phyloP scores from a whole-genome alignment of 92 coral and sea anemone genomes.

The Scolanthus callimorphus region DNA sequence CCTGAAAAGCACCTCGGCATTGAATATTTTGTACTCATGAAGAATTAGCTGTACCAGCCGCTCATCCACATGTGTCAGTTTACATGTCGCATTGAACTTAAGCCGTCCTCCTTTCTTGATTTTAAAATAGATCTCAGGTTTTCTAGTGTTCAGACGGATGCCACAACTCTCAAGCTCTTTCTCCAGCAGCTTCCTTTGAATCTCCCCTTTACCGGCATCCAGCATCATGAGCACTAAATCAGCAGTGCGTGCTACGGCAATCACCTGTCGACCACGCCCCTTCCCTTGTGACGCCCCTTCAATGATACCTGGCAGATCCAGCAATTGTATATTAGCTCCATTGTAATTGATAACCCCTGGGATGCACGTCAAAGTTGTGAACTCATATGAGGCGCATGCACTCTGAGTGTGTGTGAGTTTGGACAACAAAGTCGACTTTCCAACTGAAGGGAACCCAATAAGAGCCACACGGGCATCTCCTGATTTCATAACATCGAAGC shows the following conservation, averaged over 20 bases:
- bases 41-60: slow-evolving; percentile 83
- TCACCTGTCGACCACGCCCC: slow-evolving; percentile 91
- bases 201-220: slow-evolving; percentile 89
- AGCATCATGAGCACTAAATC: slow-evolving; percentile 95
- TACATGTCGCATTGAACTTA: slow-evolving; percentile 88
- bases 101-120: slow-evolving; percentile 60
- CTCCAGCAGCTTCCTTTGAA: slow-evolving; percentile 85
- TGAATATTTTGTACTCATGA: slow-evolving; percentile 96
- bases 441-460: slow-evolving; percentile 97
- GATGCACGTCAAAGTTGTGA: slow-evolving; percentile 94
- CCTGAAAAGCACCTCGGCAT: slow-evolving; percentile 97
- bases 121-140: slow-evolving; percentile 94
- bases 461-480: slow-evolving; percentile 98
- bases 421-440: slow-evolving; percentile 90
- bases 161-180: slow-evolving; percentile 95
- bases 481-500: slow-evolving; percentile 99
- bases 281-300: slow-evolving; percentile 96
- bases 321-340: slow-evolving; percentile 94
- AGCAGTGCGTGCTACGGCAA: slow-evolving; percentile 97
- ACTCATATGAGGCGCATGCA: slow-evolving; percentile 90
- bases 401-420: slow-evolving; percentile 88
- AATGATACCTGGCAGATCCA: slow-evolving; percentile 95
- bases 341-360: slow-evolving; percentile 93
- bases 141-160: slow-evolving; percentile 79
- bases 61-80: slow-evolving; percentile 88